phyloP scores from a whole-genome alignment of 2,888 invertebrate genomes.

The Agelastica alni region DNA sequence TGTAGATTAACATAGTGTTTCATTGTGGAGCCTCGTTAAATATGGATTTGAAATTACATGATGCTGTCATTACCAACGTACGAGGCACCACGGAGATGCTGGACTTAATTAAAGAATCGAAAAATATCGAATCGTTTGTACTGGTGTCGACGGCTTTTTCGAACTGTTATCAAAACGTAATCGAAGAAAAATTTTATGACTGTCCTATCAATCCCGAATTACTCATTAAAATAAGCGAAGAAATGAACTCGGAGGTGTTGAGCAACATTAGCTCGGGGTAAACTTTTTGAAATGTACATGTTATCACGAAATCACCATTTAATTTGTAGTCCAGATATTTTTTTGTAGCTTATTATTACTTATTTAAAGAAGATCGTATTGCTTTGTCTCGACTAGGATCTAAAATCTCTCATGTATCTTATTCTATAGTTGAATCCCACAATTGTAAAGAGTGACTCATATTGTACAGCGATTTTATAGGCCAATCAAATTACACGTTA shows the following conservation, averaged over 20 bases:
- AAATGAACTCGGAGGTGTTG: slow-evolving; percentile 34
- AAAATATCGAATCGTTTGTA: slow-evolving; percentile 45
- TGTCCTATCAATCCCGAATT: slow-evolving; percentile 53
- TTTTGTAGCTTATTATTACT: no score
- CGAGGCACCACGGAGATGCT: slow-evolving; percentile 42
- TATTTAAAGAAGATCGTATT: no score
- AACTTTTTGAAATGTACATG: no score
- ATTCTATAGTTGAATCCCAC: no score
- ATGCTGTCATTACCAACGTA: slow-evolving; percentile 43
- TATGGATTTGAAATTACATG: slow-evolving; percentile 40
- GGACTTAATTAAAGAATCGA: slow-evolving; percentile 31
- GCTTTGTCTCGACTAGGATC: no score
- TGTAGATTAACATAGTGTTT: slow-evolving; percentile 43
- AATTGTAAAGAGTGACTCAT: no score
- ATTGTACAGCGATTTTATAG: no score
- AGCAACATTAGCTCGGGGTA: slow-evolving; percentile 36
- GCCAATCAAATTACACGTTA: no score
- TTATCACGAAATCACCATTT: no score
- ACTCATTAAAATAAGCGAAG: slow-evolving; percentile 49
- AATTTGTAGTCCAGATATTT: no score
- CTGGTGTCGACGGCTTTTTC: slow-evolving; percentile 54
- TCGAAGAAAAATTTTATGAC: slow-evolving; percentile 56
- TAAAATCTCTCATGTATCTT: no score
- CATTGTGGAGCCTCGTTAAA: slow-evolving; percentile 46
- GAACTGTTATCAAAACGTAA: slow-evolving; percentile 46